Evolutionary conservation across 2,113 vertebrate genomes (phyloP).

Genomic region (Scopus umbretta): DNA sequence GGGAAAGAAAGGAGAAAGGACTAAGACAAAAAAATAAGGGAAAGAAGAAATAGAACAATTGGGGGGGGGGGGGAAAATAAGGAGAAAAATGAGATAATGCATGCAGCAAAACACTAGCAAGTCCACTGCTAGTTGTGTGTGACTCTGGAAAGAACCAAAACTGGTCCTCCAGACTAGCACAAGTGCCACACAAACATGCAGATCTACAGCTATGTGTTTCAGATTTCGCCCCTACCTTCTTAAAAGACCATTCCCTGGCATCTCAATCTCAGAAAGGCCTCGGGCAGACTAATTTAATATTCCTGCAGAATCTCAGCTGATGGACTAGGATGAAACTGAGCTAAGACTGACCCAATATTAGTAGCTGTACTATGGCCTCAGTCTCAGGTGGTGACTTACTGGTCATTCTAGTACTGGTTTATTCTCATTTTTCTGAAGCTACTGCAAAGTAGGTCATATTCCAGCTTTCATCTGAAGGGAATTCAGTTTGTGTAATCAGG

Average conservation of each 20-base stretch:
- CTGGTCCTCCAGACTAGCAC: neutral
- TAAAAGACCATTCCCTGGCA: neutral
- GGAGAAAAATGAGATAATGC: neutral
- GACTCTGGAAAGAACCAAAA: neutral
- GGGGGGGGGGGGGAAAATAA: neutral
- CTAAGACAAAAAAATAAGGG: neutral
- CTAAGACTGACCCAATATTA: neutral
- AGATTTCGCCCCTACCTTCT: neutral
- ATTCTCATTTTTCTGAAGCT: neutral
- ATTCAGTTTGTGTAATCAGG: conserved; percentile 1
- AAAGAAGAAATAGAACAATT: neutral
- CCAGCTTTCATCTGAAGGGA: neutral
- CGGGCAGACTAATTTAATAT: neutral
- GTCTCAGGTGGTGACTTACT: neutral
- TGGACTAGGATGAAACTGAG: neutral
- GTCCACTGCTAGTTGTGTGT: neutral
- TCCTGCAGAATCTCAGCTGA: neutral
- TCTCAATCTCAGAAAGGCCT: neutral
- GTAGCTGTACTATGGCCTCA: neutral
- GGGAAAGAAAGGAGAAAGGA: neutral
- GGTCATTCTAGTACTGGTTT: too few species aligned
- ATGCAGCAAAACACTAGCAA: neutral
- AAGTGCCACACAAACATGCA: neutral
- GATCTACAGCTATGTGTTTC: neutral
- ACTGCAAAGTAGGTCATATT: neutral